Evolutionary conservation across 1,140 invertebrate species (phyloP).

Genomic region (Tetragonula clypearis): DNA sequence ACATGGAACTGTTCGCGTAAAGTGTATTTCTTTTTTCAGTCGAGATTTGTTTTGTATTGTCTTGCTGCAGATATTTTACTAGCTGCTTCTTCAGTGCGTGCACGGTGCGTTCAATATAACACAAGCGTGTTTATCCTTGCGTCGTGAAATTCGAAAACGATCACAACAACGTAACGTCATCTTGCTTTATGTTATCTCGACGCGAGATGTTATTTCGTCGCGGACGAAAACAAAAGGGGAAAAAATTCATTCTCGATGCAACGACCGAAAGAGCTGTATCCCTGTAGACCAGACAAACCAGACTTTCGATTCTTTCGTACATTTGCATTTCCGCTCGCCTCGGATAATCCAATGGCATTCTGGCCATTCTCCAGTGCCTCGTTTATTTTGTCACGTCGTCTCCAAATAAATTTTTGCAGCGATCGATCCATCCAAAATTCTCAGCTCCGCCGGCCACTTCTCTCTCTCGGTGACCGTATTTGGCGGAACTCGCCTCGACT

Average conservation of each 20-base stretch:
- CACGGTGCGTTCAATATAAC: no score
- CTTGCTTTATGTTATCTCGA: background rate
- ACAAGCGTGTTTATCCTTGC: no score
- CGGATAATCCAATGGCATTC: background rate
- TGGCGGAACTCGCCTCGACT: no score
- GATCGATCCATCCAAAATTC: background rate
- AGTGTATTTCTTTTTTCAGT: background rate
- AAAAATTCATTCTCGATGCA: constrained; percentile 7
- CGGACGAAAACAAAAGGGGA: background rate
- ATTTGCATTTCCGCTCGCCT: background rate
- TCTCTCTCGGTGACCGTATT: constrained; percentile 16
- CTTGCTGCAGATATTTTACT: no score
- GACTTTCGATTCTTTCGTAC: background rate
- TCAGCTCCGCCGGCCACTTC: background rate
- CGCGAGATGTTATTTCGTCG: background rate
- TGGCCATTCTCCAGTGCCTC: background rate
- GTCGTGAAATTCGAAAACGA: background rate
- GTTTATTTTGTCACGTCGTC: background rate
- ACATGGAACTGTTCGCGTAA: background rate
- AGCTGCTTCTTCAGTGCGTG: no score
- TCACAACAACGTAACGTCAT: background rate
- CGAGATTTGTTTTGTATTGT: no score
- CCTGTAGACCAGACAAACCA: background rate
- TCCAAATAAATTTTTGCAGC: constrained; percentile 17
- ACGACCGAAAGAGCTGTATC: background rate